These are phyloP conservation scores for Myripristis murdjan DNA, from an alignment of 2,797 vertebrate species.

Conservation along the genomic window DNA sequence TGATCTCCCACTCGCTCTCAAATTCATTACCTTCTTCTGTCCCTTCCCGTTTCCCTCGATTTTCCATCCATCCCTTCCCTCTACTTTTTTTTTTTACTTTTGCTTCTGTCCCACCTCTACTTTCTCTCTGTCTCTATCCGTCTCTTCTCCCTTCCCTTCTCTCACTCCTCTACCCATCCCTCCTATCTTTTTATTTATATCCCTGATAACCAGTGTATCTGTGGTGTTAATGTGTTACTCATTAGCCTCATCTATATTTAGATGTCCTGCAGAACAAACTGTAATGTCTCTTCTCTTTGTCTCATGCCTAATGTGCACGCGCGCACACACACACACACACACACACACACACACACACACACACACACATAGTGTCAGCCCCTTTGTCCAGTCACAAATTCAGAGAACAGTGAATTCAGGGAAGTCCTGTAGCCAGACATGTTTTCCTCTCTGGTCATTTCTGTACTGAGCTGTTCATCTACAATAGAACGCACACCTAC, in stretches of 20 bases:
- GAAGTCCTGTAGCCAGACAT: not conserved
- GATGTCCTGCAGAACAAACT: conserved; percentile 39
- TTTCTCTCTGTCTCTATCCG: not conserved
- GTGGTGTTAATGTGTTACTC: conserved; percentile 14
- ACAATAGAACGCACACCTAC: no score
- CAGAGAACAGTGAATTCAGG: no score
- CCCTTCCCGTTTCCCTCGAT: no score
- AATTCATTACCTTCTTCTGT: conserved; percentile 10
- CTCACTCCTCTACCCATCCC: not conserved
- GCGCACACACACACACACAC: not conserved
- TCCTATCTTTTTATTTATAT: conserved; percentile 8
- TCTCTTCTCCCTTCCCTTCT: not conserved
- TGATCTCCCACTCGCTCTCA: not conserved
- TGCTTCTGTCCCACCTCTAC: conserved; percentile 5
- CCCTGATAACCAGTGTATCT: conserved; percentile 18
- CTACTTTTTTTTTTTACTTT: no score
- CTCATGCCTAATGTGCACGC: no score
- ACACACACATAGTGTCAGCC: not conserved
- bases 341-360: not conserved
- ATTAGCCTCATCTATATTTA: conserved; percentile 52
- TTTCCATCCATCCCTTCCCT: no score
- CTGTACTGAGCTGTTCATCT: not conserved
- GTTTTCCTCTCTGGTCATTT: not conserved
- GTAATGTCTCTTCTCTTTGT: conserved; percentile 12
- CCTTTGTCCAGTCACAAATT: conserved; percentile 6